Percentiles rank a stretch among this genome's conserved stretches.
These are phyloP conservation scores for Scaeva pyrastri DNA, from an alignment of 2,888 invertebrate genomes.

Conservation along the genomic window DNA sequence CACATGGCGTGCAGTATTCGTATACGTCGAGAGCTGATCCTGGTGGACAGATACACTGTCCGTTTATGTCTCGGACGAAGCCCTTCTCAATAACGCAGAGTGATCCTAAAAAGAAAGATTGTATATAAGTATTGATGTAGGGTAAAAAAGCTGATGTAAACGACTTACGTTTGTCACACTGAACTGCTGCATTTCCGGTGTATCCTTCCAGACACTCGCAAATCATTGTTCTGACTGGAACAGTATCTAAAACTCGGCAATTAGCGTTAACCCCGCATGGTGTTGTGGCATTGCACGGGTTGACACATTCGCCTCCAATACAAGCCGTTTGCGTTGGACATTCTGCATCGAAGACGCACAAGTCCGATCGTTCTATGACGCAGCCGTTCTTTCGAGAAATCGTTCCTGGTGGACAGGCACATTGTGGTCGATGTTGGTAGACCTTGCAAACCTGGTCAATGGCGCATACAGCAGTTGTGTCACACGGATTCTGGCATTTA, in stretches of 20 bases:
- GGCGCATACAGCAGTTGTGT: slow-evolving; percentile 88
- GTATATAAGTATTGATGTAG: no score
- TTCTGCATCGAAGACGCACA: slow-evolving; percentile 91
- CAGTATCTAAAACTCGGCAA: slow-evolving; percentile 91
- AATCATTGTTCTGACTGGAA: slow-evolving; percentile 94
- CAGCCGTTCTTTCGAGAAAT: slow-evolving; percentile 88
- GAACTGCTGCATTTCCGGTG: slow-evolving; percentile 93
- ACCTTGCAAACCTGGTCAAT: slow-evolving; percentile 90
- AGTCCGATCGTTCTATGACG: slow-evolving; percentile 85
- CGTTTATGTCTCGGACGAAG: slow-evolving; percentile 86
- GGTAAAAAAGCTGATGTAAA: background rate
- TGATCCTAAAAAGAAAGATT: slow-evolving; percentile 84
- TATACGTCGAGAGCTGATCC: slow-evolving; percentile 90
- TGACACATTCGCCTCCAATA: slow-evolving; percentile 91
- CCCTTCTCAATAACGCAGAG: slow-evolving; percentile 89
- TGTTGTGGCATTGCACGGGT: slow-evolving; percentile 91
- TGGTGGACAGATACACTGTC: slow-evolving; percentile 90
- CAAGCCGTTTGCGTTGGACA: slow-evolving; percentile 94
- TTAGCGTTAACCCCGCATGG: slow-evolving; percentile 93
- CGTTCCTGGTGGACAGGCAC: slow-evolving; percentile 92
- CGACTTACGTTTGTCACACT: slow-evolving; percentile 91
- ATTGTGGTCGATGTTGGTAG: slow-evolving; percentile 90
- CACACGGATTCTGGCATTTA: slow-evolving; percentile 92
- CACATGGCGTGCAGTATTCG: slow-evolving; percentile 91
- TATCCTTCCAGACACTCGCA: slow-evolving; percentile 94